These are phyloP conservation scores for Timandra comae DNA, from an alignment of 2,888 invertebrate genomes.

Conservation along the genomic window DNA sequence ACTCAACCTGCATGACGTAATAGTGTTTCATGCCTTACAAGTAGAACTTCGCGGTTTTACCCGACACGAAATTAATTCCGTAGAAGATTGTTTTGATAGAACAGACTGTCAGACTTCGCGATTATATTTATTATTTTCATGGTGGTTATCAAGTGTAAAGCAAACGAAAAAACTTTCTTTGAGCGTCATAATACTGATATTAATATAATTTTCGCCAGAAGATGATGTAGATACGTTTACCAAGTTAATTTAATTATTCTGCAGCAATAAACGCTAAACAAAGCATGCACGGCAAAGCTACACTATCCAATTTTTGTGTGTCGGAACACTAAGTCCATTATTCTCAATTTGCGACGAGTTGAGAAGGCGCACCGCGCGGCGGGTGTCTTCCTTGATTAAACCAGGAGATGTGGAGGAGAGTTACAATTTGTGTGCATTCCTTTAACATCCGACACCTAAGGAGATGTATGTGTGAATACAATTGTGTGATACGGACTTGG, in stretches of 20 bases:
- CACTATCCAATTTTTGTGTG: conserved; percentile 42
- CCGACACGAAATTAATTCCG: too few species aligned
- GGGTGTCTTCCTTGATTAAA: conserved; percentile 76
- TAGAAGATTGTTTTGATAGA: too few species aligned
- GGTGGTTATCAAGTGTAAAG: too few species aligned
- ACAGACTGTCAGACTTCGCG: too few species aligned
- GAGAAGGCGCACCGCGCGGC: conserved; percentile 56
- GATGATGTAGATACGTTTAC: too few species aligned
- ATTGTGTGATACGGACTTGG: too few species aligned
- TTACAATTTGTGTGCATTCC: conserved; percentile 66
- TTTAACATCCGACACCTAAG: not conserved
- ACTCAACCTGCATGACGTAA: too few species aligned
- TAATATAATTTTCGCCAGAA: too few species aligned
- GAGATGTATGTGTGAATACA: not conserved
- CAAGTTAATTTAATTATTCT: too few species aligned
- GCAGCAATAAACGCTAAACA: not conserved
- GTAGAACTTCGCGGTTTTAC: too few species aligned
- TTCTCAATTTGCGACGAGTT: conserved; percentile 71
- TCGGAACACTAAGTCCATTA: conserved; percentile 55
- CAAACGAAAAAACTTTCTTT: not conserved
- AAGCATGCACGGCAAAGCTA: conserved; percentile 11
- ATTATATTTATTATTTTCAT: too few species aligned
- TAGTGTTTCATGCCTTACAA: too few species aligned
- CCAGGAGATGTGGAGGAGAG: conserved; percentile 61
- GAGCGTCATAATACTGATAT: not conserved